Evolutionary conservation across 2,113 vertebrate genomes (phyloP).

Genomic region (Saguinus imperator): DNA sequence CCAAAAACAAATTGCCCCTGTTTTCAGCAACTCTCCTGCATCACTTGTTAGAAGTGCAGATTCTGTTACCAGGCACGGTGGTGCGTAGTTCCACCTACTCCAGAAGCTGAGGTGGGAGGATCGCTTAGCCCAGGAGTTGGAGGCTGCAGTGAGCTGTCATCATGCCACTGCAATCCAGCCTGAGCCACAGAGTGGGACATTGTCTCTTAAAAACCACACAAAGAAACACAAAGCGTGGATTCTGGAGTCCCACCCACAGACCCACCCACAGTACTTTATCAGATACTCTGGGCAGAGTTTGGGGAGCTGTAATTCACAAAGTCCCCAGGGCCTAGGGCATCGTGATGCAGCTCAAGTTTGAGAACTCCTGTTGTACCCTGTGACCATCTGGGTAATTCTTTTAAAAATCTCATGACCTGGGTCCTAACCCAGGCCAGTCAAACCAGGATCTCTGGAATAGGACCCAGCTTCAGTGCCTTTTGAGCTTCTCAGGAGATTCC

Average conservation of each 20-base stretch:
- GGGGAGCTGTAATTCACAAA: no score
- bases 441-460: background rate
- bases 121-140: background rate
- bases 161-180: no score
- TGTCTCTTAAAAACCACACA: background rate
- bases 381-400: background rate
- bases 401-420: background rate
- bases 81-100: background rate
- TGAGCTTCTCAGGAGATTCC: background rate
- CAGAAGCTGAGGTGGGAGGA: background rate
- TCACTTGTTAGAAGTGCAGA: rapidly evolving
- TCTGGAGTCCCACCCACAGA: background rate
- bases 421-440: background rate
- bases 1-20: background rate
- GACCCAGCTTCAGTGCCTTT: background rate
- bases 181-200: background rate
- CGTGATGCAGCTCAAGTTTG: background rate
- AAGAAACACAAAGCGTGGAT: background rate
- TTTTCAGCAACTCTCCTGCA: background rate
- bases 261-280: background rate
- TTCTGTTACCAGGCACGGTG: background rate
- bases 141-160: no score
- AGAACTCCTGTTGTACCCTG: background rate
- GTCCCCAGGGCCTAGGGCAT: background rate
- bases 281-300: background rate